phyloP scores from a whole-genome alignment of 2,888 invertebrate species.

The Scaptomyza polygonia region DNA sequence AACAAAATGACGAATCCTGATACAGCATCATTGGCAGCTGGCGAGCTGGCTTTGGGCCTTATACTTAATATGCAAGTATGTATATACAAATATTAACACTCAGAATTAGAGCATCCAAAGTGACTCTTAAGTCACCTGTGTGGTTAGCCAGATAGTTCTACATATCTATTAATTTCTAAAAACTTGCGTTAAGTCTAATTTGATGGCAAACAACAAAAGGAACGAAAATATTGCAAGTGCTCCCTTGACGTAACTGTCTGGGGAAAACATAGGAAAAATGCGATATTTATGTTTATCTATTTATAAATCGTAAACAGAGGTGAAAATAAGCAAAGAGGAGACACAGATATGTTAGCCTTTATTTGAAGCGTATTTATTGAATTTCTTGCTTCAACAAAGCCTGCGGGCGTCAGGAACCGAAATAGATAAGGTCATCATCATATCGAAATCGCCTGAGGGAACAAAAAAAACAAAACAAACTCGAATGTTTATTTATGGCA shows the following conservation, averaged over 20 bases:
- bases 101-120: conserved; percentile 11
- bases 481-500: conserved; percentile 73
- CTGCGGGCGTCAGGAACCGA: neutral
- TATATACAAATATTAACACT: conserved; percentile 41
- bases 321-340: conserved; percentile 20
- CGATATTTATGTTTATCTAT: too few species aligned
- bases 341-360: conserved; percentile 38
- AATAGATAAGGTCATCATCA: conserved; percentile 40
- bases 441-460: conserved; percentile 4
- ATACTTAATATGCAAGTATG: conserved; percentile 49
- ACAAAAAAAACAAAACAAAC: conserved; percentile 27
- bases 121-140: conserved; percentile 33
- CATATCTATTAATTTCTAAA: conserved; percentile 27
- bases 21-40: conserved; percentile 16
- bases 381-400: conserved; percentile 37
- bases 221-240: conserved; percentile 39
- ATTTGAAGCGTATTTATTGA: too few species aligned
- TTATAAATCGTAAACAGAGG: conserved; percentile 41
- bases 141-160: neutral
- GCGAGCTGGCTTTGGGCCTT: conserved; percentile 14
- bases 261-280: conserved; percentile 23
- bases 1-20: conserved; percentile 29
- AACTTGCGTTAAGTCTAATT: conserved; percentile 56
- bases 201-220: conserved; percentile 52
- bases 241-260: conserved; percentile 51